Evolutionary conservation across 2,797 vertebrate species (phyloP).

Genomic region (Trematomus bernacchii): DNA sequence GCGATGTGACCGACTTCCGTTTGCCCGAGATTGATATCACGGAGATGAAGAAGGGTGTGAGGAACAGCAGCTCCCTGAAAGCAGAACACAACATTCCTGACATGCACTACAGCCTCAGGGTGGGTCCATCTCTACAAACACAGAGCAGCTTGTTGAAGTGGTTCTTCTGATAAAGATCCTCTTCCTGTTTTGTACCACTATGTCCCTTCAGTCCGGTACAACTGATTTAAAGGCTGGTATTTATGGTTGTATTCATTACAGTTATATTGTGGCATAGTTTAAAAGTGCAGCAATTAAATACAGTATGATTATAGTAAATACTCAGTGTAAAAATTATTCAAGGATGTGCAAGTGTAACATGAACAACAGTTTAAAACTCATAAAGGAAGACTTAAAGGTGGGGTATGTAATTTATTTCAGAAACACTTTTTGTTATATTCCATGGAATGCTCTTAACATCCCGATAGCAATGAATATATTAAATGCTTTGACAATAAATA

Average conservation of each 20-base stretch:
- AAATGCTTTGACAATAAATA: too few relatives aligned
- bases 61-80: constrained; percentile 62
- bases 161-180: background rate
- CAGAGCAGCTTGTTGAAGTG: background rate
- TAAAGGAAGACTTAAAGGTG: background rate
- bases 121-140: constrained; percentile 66
- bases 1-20: constrained; percentile 81
- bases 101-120: constrained; percentile 89
- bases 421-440: too few relatives aligned
- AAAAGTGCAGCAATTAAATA: background rate
- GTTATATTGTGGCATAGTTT: background rate
- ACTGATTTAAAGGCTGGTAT: background rate
- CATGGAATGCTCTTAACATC: too few relatives aligned
- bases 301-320: background rate
- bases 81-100: constrained; percentile 80
- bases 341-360: background rate
- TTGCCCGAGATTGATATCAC: constrained; percentile 84
- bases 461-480: too few relatives aligned
- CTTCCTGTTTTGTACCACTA: background rate
- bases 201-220: too few relatives aligned
- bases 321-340: background rate
- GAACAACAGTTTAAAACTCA: background rate
- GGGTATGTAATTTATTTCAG: too few relatives aligned
- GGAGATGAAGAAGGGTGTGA: constrained; percentile 74
- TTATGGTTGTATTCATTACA: background rate